A percentile compares a stretch with the other conserved stretches of the same genome.
phyloP scores from a whole-genome alignment of 2,113 vertebrate genomes.

The Dendropsophus ebraccatus region DNA sequence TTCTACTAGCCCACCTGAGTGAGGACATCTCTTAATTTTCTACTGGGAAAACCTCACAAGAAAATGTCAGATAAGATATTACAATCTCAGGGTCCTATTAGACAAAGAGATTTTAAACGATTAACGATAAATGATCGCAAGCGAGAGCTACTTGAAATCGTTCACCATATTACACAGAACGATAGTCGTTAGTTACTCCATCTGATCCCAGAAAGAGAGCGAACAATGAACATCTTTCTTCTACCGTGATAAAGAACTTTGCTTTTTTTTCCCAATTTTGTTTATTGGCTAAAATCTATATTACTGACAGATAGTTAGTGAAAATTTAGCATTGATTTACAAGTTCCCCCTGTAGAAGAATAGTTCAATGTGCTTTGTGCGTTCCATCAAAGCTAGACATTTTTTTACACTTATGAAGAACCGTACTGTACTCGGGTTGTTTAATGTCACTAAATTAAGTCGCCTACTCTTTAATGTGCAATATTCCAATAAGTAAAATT shows the following conservation, averaged over 20 bases:
- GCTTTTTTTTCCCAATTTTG: not conserved
- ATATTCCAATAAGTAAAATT: too few relatives aligned
- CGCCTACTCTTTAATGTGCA: too few relatives aligned
- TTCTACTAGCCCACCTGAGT: not conserved
- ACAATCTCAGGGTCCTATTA: too few relatives aligned
- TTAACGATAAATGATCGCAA: too few relatives aligned
- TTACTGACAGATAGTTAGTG: constrained; percentile 1
- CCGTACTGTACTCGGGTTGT: too few relatives aligned
- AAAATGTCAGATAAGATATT: not conserved
- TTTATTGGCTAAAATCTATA: not conserved
- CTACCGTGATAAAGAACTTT: not conserved
- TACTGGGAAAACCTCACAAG: not conserved
- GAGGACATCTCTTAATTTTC: not conserved
- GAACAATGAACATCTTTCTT: not conserved
- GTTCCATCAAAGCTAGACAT: not conserved
- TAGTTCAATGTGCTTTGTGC: not conserved
- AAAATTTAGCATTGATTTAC: not conserved
- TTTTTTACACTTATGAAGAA: not conserved
- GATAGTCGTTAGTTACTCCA: too few relatives aligned
- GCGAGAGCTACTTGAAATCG: too few relatives aligned
- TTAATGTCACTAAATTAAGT: too few relatives aligned
- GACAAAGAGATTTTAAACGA: too few relatives aligned
- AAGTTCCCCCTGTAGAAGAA: not conserved
- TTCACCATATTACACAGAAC: too few relatives aligned
- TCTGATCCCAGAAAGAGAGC: too few relatives aligned